Base-by-base conservation (phyloP, 2,113 vertebrate genomes). In the Zosterops pallidus region DNA sequence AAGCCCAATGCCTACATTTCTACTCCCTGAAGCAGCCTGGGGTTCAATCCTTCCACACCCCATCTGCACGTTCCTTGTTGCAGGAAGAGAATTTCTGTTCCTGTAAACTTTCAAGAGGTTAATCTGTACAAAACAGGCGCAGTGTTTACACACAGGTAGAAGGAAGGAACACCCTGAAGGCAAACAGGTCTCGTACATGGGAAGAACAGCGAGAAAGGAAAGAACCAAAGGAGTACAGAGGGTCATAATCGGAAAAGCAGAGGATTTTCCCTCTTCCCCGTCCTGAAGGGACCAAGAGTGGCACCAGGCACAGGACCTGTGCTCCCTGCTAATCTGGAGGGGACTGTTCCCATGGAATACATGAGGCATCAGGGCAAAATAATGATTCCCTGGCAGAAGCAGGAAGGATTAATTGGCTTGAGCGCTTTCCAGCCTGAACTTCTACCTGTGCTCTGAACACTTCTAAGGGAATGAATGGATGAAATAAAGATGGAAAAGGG, bases 131-230 rank as follows among this genome's bases (percentile, higher is more conserved):
- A 29, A 91, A 65, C 79, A 77, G 59, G 85, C 21, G 19, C 50
- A 47, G 8, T 44, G 49, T 94, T 91, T 79, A 87, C 63, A 52
- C 84, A 56, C 76, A 64, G 11, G 1, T 0, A 76, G 57, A 28
- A 81, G 67, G 74, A 64, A 93, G 91, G 56, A 96, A 96, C 96
- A 83, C 96, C 92, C 93, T 78, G 68, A 97, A 88, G 4, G 64
- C 93, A 97, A 97, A 63, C 52, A 87, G 63, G 47, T 57, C 62
- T 64, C 71, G 18, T 3, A 1, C 14, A 33, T 0, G 3, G 89
- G 46, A 83, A 63, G 55, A 37, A 11, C 37, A 49, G 57, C 35
- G 52, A 25, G 39, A 76, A 63, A 74, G 7, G 33, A 50, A 82
- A 4, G 13, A 15, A 17, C 29, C 15, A n/a, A 44, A 0, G 15